Evolutionary conservation across 2,797 vertebrate genomes (phyloP).

Genomic region (Squalus acanthias): DNA sequence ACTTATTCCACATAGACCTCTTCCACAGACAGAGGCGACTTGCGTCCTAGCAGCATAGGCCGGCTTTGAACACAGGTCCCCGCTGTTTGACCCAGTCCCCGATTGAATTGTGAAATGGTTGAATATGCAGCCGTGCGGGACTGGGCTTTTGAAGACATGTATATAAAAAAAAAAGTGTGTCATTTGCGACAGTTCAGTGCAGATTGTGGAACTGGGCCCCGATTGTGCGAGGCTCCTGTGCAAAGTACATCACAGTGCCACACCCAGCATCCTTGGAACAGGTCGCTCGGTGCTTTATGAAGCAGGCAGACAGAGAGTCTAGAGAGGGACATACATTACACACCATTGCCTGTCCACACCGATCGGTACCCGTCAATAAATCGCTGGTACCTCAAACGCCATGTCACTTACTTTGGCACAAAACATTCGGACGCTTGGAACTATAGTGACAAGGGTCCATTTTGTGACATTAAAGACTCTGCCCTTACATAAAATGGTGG

Average conservation of each 20-base stretch:
- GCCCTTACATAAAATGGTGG: neutral
- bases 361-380: no score
- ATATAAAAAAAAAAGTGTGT: neutral
- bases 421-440: neutral
- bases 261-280: neutral
- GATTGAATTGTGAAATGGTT: neutral
- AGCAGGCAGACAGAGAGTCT: neutral
- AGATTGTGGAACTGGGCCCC: neutral
- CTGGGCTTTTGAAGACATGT: neutral
- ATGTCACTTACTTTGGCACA: neutral
- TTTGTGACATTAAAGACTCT: neutral
- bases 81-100: neutral
- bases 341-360: no score
- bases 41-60: neutral
- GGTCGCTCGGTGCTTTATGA: neutral
- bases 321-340: neutral
- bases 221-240: neutral
- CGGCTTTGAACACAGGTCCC: neutral
- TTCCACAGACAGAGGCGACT: neutral
- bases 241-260: neutral
- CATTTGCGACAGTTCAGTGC: neutral
- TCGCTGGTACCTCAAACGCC: neutral
- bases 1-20: neutral
- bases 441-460: neutral
- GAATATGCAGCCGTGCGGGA: neutral